Conservation (phyloP, 2,888 invertebrate genomes). For the Gastracanthus pulcherrimus region DNA sequence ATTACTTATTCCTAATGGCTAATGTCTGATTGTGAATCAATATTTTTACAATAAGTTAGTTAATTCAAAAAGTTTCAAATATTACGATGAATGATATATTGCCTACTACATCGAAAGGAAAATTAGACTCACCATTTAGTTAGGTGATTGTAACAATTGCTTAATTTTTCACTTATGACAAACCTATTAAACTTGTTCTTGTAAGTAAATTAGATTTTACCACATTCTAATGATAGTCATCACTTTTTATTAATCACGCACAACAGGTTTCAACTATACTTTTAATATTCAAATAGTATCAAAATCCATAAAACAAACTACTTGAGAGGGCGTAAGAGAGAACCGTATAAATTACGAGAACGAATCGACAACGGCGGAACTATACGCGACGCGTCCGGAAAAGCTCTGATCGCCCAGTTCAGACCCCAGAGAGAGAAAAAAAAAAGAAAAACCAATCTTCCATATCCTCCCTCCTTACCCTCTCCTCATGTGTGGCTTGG, state of each 20-base stretch:
- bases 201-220: no score
- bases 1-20: no score
- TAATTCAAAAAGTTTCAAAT: no score
- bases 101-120: no score
- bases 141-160: neutral
- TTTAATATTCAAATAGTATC: neutral
- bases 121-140: neutral
- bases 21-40: no score
- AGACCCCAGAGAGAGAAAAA: neutral
- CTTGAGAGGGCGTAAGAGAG: no score
- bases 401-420: constrained; percentile 22
- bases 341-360: no score
- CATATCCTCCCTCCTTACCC: neutral
- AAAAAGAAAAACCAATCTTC: neutral
- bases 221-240: neutral
- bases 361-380: neutral
- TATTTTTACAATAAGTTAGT: no score
- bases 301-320: neutral
- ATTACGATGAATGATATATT: no score
- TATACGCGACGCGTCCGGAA: neutral
- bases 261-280: neutral
- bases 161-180: neutral
- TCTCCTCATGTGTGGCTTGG: constrained; percentile 1
- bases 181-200: neutral
- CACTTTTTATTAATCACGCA: neutral